Evolutionary conservation across 1,140 invertebrate genomes (phyloP).

Genomic region (Lutraria rhynchaena): DNA sequence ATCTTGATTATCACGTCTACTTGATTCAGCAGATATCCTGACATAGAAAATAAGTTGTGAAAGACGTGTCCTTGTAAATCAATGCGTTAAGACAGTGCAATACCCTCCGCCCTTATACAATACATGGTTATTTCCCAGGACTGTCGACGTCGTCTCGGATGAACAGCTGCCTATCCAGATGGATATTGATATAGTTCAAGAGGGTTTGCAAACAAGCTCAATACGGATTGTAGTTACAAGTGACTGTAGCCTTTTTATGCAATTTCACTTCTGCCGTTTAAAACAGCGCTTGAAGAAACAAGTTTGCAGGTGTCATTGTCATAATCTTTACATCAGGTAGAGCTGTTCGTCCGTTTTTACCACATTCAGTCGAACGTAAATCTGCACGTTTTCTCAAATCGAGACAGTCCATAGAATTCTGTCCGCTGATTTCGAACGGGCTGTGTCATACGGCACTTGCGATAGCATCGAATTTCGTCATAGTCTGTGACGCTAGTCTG

Average conservation of each 20-base stretch:
- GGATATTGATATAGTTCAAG: conserved; percentile 10
- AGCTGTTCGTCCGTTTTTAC: conserved; percentile 15
- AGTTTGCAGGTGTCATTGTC: conserved; percentile 2
- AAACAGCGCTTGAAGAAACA: conserved; percentile 33
- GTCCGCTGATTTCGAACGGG: conserved; percentile 49
- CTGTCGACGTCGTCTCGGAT: conserved; percentile 4
- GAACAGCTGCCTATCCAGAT: conserved; percentile 21
- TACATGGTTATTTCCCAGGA: conserved; percentile 12
- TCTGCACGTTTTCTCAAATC: conserved; percentile 44
- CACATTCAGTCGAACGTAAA: conserved; percentile 13
- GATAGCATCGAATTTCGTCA: conserved; percentile 32
- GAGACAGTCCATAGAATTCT: conserved; percentile 39
- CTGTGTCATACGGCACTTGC: conserved; percentile 23
- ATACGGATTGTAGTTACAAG: conserved; percentile 43
- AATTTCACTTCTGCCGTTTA: conserved; percentile 5
- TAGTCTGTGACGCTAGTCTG: conserved; percentile 27
- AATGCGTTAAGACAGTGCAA: not conserved
- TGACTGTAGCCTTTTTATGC: conserved; percentile 27
- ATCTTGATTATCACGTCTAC: conserved; percentile 33
- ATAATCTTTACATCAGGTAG: not conserved
- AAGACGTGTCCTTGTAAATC: conserved; percentile 28
- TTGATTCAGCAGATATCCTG: conserved; percentile 31
- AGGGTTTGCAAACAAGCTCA: conserved; percentile 22
- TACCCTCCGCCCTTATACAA: not conserved
- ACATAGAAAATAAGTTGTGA: conserved; percentile 34